Conservation (phyloP, 2,113 vertebrate species). For the Tragelaphus scriptus region DNA sequence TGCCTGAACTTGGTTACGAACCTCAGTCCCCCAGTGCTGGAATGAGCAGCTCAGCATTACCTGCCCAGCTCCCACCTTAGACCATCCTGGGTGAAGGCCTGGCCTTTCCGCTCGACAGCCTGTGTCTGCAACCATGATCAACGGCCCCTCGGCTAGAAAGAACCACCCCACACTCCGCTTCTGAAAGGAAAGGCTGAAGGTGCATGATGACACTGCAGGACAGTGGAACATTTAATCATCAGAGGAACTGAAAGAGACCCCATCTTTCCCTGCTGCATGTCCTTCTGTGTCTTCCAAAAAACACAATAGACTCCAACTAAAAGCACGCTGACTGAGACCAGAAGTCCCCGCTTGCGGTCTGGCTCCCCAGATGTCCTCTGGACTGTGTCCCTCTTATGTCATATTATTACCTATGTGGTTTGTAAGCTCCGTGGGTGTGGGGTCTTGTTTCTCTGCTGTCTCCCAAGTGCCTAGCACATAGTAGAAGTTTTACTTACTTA, state of each 20-base stretch:
- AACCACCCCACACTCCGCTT: not conserved
- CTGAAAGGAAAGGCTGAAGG: not conserved
- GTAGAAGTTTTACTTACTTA: not conserved
- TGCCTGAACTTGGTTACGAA: not conserved
- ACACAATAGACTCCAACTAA: not conserved
- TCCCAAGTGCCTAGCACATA: not conserved
- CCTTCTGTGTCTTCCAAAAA: not conserved
- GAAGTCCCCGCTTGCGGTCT: not conserved
- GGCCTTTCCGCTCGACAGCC: not conserved
- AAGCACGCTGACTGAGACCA: not conserved
- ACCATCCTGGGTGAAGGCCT: not conserved
- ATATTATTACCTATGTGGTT: not conserved
- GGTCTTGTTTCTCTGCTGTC: not conserved
- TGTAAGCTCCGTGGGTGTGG: fast-evolving
- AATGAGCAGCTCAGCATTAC: not conserved
- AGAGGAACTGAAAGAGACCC: not conserved
- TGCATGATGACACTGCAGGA: fast-evolving
- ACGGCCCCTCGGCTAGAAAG: not conserved
- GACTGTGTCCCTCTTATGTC: fast-evolving
- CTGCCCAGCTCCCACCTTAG: not conserved
- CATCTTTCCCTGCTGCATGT: fast-evolving
- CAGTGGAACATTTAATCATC: not conserved
- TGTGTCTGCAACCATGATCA: not conserved
- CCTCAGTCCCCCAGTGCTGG: not conserved
- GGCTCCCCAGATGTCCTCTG: fast-evolving